Evolutionary conservation across 2,797 vertebrate genomes (phyloP), one percentile per base, ranked within the genome.

Genomic region (Enteromius anoplus): DNA sequence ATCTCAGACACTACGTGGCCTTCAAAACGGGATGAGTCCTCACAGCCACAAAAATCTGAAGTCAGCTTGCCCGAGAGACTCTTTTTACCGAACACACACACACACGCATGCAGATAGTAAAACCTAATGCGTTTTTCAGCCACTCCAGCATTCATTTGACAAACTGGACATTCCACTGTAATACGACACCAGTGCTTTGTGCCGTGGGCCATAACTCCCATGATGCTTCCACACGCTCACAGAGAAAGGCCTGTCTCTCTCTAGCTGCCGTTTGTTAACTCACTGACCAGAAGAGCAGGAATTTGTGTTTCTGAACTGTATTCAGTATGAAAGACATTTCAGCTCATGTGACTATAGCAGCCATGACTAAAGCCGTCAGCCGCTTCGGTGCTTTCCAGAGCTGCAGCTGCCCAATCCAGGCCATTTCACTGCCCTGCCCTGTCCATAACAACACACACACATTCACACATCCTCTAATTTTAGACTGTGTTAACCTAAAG

Each of bases 311-410:
- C 83, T 87, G 81, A 86, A 81, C 77, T 83, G 83, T 78, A 78
- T 88, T 80, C 78, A 76, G 81, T 78, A 75, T 78, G 62, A 86
- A 85, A 83, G 83, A 58, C 77, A 85, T 86, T 88, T 72, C 65
- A 68, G 66, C 49, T 72, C 83, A 84, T 81, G 76, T 78, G 80
- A 84, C 83, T 83, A 82, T 77, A 76, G 77, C 55, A 83, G 66
- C 81, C 83, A 83, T 85, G 83, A 86, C 87, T 86, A 78, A 83
- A 88, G 19, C 85, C 73, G 83, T 42, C 78, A 47, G 82, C 62
- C 73, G 60, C 86, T 88, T 40, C 51, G 83, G 83, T 69, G 76
- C 80, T 88, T 88, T 88, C 87, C 86, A 78, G 80, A 51, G 69
- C 75, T 34, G 29, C 45, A 60, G 72, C 82, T 84, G 79, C 66